Evolutionary conservation across 2,797 vertebrate genomes (phyloP), one percentile per base, ranked within the genome.

Genomic region (Sebastes oblongus): DNA sequence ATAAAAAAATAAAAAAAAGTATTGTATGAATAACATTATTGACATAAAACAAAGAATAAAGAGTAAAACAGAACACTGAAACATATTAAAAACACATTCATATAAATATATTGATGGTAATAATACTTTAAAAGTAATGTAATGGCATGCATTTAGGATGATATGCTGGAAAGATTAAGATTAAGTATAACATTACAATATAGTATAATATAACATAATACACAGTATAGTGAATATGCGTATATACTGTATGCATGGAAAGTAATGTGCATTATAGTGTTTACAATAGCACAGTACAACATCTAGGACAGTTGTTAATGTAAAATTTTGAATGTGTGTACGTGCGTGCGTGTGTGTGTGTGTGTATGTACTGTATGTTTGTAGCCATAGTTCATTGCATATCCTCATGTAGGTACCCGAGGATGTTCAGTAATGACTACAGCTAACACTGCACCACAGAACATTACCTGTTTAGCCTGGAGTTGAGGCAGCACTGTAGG

Each of bases 351-450:
- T 34, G 27, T 34, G 27, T 4, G 27, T 34, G 27, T 4, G 34
- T 36, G 13, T 32, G 32, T 32, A 29, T 42, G 29, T 22, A 1
- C 14, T 27, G 32, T 6, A 9, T 55, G 62, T 72, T 16, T 52
- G 3, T 54, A 20, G 13, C 20, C n/a, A 36, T 24, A 18, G 32
- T 12, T 27, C 5, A 58, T 36, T 36, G 16, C 9, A 30, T 61
- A 8, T 72, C 32, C n/a, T 60, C n/a, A 12, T 46, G 42, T 24
- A 29, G 22, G 13, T 9, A 58, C n/a, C 60, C 73, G 12, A 14
- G 13, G 30, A 60, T 66, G 42, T 65, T 67, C 59, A 78, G 24
- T 65, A 82, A 64, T 75, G 50, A 65, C 56, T 29, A 5, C 14
- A 30, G 64, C 50, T n/a, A 70, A 52, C 50, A 52, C 69, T 65